Percentiles rank a stretch among this genome's conserved stretches.
phyloP scores from a whole-genome alignment of 2,113 vertebrate species.

The Ochotona princeps region DNA sequence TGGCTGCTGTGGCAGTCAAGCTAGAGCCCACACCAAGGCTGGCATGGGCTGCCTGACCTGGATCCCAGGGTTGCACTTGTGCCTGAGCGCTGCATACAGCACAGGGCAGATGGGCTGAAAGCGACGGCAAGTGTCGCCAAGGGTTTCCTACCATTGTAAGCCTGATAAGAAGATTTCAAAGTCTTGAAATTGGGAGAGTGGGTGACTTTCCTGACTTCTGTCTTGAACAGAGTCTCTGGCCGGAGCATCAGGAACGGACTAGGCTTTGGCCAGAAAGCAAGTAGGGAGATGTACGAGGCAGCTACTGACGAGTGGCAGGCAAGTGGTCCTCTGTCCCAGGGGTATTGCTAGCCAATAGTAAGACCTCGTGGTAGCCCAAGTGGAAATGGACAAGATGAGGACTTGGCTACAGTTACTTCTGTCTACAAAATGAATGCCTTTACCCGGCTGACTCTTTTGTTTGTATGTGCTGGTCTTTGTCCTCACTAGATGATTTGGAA shows the following conservation, averaged over 20 bases:
- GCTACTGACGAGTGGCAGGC: neutral
- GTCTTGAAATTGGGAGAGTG: neutral
- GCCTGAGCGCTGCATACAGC: neutral
- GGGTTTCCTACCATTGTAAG: neutral
- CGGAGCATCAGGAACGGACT: neutral
- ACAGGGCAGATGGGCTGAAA: neutral
- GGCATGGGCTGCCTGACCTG: neutral
- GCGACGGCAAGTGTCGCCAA: too few relatives aligned
- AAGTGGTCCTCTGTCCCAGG: neutral
- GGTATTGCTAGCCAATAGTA: neutral
- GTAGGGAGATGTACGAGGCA: neutral
- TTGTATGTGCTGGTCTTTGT: neutral
- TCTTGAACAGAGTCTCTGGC: constrained; percentile 23
- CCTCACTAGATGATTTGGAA: neutral
- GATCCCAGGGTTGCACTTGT: neutral
- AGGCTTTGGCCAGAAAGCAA: neutral
- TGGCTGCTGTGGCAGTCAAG: neutral
- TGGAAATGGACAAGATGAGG: neutral
- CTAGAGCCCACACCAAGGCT: too few relatives aligned
- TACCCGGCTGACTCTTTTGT: neutral
- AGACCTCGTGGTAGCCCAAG: neutral
- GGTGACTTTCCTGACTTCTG: neutral
- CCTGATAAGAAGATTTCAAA: neutral
- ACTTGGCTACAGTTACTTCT: neutral
- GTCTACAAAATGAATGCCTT: neutral